Evolutionary conservation across 2,888 invertebrate species (phyloP), one percentile per base, ranked within the genome.

Genomic region (Caenorhabditis sp.): DNA sequence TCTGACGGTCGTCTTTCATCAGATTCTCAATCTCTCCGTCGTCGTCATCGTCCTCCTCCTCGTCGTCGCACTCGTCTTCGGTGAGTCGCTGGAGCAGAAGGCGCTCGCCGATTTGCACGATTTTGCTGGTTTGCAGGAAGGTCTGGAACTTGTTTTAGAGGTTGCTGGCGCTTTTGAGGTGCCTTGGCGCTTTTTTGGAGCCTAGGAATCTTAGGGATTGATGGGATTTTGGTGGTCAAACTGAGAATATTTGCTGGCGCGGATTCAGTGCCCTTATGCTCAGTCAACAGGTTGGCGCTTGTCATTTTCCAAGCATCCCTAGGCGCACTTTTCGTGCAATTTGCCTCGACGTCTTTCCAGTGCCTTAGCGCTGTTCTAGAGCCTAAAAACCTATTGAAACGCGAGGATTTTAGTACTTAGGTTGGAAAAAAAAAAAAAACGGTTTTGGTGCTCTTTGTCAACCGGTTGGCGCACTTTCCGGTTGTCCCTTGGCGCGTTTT

Each of bases 51-150:
- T 86, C 86, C 24, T 55, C 53, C 37, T 78, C 71, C 65, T 80
- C 82, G 32, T 86, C 86, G 40, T 80, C 74, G 60, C 76, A 72
- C 67, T 77, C 81, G 15, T 83, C 83, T 24, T 83, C 83, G 6
- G 70, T 61, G 15, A 74, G 35, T 26, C 80, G 40, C 35, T 80
- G 80, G 8, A 80, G 60, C 5, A 80, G 53, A 13, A 80, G 62
- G 5, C 76, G 26, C 47, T 89, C 89, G 32, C 89, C 87, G 11
- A 61, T 71, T 9, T 77, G 64, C 35, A 89, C 85, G 13, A 69
- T 47, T 56, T 86, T 83, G 35, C 78, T 64, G n/a, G 88, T 89
- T 86, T 88, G 88, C 13, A 88, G 76, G 51, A 82, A 85, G 9
- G 85, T 87, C 88, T 88, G 78, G 80, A 88, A 82, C 6, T 2